phyloP scores from a whole-genome alignment of 2,113 vertebrate genomes.

The Psammodynastes pulverulentus region DNA sequence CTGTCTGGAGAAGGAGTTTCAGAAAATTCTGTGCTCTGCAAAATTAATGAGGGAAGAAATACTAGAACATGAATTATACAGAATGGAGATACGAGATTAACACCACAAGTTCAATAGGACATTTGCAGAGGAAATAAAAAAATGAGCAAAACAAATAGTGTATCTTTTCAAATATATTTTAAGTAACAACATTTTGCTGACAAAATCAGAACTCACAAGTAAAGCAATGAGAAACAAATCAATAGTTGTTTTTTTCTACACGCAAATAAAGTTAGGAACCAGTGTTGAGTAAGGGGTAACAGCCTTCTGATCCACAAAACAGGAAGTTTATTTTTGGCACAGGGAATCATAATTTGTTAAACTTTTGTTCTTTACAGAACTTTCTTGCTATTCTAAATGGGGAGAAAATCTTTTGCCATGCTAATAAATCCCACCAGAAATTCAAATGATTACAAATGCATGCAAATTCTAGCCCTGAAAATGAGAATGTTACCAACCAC shows the following conservation, averaged over 20 bases:
- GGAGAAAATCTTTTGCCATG: background rate
- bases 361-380: background rate
- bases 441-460: background rate
- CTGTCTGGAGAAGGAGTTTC: conserved; percentile 97
- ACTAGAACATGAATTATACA: background rate
- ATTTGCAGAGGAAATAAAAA: background rate
- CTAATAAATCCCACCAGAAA: background rate
- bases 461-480: background rate
- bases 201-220: background rate
- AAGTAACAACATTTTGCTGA: background rate
- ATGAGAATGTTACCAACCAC: background rate
- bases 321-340: background rate
- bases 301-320: background rate
- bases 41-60: conserved; percentile 36
- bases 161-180: background rate
- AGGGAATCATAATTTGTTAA: background rate
- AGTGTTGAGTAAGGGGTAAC: background rate
- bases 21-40: conserved; percentile 91
- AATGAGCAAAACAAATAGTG: background rate
- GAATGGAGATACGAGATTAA: background rate
- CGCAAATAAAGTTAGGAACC: background rate
- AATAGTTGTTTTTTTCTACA: background rate
- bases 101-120: background rate
- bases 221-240: background rate
- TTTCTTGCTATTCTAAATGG: background rate